Evolutionary conservation across 2,888 invertebrate species (phyloP).

Genomic region (Agonum fuliginosum): DNA sequence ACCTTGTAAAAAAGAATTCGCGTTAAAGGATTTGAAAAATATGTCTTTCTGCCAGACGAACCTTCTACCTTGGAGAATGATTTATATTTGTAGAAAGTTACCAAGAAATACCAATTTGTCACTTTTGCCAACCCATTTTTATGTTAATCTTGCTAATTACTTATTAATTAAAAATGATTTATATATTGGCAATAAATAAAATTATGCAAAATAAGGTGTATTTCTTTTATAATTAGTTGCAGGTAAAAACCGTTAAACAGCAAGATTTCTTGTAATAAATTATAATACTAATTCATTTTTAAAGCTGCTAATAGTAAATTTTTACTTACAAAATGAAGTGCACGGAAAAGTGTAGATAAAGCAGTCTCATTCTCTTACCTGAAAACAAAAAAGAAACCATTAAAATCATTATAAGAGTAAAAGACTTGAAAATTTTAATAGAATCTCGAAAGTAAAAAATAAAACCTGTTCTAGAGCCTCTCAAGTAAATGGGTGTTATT

Average conservation of each 20-base stretch:
- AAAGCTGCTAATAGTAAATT: background rate
- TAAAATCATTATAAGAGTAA: background rate
- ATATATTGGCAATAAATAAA: background rate
- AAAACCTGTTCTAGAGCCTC: no score
- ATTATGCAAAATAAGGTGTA: background rate
- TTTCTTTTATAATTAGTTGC: no score
- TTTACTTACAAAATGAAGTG: background rate
- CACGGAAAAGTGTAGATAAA: background rate
- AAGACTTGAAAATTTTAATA: background rate
- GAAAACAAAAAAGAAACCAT: background rate
- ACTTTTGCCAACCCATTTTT: constrained; percentile 1
- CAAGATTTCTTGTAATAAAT: background rate
- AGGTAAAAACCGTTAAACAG: constrained; percentile 13
- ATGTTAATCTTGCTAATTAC: background rate
- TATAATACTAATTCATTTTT: background rate
- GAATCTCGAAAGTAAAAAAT: no score
- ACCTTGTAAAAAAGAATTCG: background rate
- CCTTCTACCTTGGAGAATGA: background rate
- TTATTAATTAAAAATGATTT: constrained; percentile 21
- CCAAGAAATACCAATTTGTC: constrained; percentile 5
- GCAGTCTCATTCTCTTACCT: background rate
- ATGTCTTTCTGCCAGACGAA: background rate
- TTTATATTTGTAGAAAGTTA: constrained; percentile 25
- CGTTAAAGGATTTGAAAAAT: background rate
- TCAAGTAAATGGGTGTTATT: no score